These are phyloP conservation scores for Sphenopsis melanotis DNA, from an alignment of 2,797 vertebrate genomes.

Conservation along the genomic window DNA sequence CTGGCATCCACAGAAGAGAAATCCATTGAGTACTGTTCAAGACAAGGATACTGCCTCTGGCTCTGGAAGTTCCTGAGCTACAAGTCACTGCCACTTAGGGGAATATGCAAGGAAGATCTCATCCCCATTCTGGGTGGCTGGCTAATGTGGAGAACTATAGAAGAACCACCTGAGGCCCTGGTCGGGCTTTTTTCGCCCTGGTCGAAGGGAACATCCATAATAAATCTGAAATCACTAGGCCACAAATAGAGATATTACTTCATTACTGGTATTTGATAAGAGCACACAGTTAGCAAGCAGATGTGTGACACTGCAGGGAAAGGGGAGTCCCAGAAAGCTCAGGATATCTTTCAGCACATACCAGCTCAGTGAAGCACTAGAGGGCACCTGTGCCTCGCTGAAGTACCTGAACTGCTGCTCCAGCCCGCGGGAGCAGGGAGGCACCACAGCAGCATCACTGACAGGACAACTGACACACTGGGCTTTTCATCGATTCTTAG, in stretches of 20 bases:
- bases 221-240: not conserved
- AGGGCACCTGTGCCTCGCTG: slow-evolving; percentile 11
- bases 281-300: not conserved
- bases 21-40: not conserved
- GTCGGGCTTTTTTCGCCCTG: not conserved
- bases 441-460: not conserved
- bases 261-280: not conserved
- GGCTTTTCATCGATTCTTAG: not conserved
- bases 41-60: not conserved
- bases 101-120: not conserved
- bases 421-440: not conserved
- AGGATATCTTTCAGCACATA: not conserved
- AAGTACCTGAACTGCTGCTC: not conserved
- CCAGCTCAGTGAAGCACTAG: slow-evolving; percentile 6
- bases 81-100: not conserved
- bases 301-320: not conserved
- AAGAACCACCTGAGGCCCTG: not conserved
- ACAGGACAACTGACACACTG: not conserved
- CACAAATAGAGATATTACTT: not conserved
- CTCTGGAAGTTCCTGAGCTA: not conserved
- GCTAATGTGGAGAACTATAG: not conserved
- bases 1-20: not conserved
- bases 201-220: not conserved
- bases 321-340: not conserved
- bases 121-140: not conserved